Evolutionary conservation across 2,113 vertebrate species (phyloP).

Genomic region (Gallinago jamesoni): DNA sequence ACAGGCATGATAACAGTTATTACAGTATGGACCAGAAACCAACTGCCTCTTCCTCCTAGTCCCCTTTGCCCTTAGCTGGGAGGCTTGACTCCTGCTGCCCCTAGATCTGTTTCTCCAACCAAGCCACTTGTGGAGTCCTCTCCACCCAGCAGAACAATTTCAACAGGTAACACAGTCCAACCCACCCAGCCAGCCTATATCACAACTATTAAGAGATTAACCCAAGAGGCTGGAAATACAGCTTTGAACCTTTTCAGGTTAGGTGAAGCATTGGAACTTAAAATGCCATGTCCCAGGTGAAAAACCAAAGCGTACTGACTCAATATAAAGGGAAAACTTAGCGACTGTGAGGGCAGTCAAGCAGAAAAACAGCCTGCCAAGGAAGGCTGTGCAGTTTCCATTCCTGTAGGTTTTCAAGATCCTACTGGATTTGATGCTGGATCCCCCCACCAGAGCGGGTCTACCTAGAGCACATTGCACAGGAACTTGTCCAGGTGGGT

Average conservation of each 20-base stretch:
- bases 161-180: not conserved
- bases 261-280: not conserved
- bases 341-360: not conserved
- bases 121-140: not conserved
- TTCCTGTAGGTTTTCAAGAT: not conserved
- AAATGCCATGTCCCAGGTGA: not conserved
- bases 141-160: not conserved
- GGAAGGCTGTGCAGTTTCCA: not conserved
- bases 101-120: not conserved
- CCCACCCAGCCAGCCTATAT: not conserved
- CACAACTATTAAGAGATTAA: not conserved
- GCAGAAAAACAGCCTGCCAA: not conserved
- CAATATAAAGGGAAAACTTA: not conserved
- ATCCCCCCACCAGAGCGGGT: too few species aligned
- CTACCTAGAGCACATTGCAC: too few species aligned
- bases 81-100: not conserved
- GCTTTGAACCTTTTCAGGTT: not conserved
- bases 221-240: not conserved
- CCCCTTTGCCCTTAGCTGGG: accelerated
- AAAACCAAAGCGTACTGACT: not conserved
- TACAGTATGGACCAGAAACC: not conserved
- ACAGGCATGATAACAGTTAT: not conserved
- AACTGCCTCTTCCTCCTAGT: not conserved
- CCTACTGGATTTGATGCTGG: not conserved
- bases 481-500: too few species aligned